Evolutionary conservation across 2,888 invertebrate genomes (phyloP).

Genomic region (Drosophila putrida): DNA sequence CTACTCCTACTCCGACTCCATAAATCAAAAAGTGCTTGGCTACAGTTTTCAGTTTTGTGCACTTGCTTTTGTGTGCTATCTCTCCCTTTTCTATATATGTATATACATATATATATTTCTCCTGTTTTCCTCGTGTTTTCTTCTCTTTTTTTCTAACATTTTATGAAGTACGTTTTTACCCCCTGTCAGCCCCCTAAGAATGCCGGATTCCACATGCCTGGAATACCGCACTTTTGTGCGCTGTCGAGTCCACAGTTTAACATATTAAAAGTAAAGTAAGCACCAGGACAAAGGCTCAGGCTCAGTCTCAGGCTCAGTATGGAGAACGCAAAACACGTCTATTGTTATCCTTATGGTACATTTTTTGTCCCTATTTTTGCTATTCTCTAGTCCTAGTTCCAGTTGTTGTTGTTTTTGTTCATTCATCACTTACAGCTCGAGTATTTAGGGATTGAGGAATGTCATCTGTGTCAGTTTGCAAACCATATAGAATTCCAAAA

Average conservation of each 20-base stretch:
- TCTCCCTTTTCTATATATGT: slow-evolving; percentile 20
- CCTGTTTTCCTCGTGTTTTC: slow-evolving; percentile 17
- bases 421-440: slow-evolving; percentile 46
- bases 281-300: slow-evolving; percentile 36
- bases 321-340: slow-evolving; percentile 31
- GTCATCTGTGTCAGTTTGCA: slow-evolving; percentile 1
- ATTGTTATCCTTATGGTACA: slow-evolving; percentile 50
- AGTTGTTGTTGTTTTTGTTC: slow-evolving; percentile 24
- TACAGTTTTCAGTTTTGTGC: slow-evolving; percentile 79
- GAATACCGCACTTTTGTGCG: slow-evolving; percentile 76
- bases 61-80: slow-evolving; percentile 72
- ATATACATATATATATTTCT: too few species aligned
- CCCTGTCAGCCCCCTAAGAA: slow-evolving; percentile 6
- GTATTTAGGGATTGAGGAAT: slow-evolving; percentile 26
- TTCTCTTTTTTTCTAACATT: slow-evolving; percentile 39
- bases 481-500: slow-evolving; percentile 7
- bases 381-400: not conserved
- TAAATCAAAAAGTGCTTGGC: slow-evolving; percentile 80
- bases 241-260: slow-evolving; percentile 71
- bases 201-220: slow-evolving; percentile 70
- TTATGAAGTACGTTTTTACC: slow-evolving; percentile 60
- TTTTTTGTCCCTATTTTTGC: not conserved
- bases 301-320: slow-evolving; percentile 11
- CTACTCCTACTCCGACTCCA: slow-evolving; percentile 22
- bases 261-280: slow-evolving; percentile 77